These are phyloP conservation scores for Aurelia aurita DNA, from an alignment of 30 jellyfish, hydroid and myxozoan genomes.

Conservation along the genomic window DNA sequence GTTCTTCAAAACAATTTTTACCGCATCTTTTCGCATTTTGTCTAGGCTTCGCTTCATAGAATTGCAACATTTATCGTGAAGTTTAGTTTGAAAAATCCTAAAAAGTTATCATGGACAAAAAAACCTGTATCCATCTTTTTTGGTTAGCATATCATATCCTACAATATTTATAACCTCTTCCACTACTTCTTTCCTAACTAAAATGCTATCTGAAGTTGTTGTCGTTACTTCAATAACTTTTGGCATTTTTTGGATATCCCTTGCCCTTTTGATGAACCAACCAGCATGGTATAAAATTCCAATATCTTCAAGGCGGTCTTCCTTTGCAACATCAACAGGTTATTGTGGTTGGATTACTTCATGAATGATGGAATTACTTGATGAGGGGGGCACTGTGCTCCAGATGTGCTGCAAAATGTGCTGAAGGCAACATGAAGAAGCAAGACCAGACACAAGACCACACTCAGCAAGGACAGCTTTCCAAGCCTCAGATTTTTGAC, in stretches of 20 bases:
- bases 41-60: not conserved
- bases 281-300: not conserved
- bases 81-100: too few relatives aligned
- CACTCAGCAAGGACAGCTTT: not conserved
- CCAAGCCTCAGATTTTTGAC: not conserved
- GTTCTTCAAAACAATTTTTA: not conserved
- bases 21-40: not conserved
- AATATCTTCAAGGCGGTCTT: not conserved
- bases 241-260: not conserved
- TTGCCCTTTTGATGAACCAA: not conserved
- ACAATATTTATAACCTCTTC: not conserved
- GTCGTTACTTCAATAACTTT: not conserved
- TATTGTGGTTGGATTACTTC: not conserved
- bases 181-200: not conserved
- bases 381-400: not conserved
- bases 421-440: conserved; percentile 12
- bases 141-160: not conserved
- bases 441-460: not conserved
- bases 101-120: too few relatives aligned
- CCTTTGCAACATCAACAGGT: not conserved
- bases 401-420: not conserved
- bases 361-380: not conserved
- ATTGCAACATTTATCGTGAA: not conserved
- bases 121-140: too few relatives aligned
- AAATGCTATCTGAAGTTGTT: not conserved